A percentile compares a stretch with the other conserved stretches of the same genome.
Evolutionary conservation across 2,797 vertebrate species (phyloP).

Genomic region (Clamator glandarius): DNA sequence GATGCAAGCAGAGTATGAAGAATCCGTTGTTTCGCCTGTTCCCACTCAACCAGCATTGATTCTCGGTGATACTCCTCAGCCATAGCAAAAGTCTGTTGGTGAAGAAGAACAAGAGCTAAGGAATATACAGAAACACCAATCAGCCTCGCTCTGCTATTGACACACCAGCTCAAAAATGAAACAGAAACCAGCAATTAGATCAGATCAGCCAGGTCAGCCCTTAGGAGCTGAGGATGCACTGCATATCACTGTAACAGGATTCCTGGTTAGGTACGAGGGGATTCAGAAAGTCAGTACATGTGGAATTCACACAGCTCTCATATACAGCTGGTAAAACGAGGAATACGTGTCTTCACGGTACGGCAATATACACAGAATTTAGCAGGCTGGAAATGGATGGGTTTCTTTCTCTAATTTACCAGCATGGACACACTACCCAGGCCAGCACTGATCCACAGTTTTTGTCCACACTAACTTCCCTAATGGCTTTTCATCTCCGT

Average conservation of each 20-base stretch:
- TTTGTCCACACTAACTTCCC: background rate
- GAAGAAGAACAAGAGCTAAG: background rate
- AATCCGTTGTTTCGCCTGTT: constrained; percentile 97
- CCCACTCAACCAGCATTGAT: constrained; percentile 99
- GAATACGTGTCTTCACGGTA: background rate
- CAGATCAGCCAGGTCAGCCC: background rate
- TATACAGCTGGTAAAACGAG: background rate
- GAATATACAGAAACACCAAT: background rate
- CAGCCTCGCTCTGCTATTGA: background rate
- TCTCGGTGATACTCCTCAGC: constrained; percentile 98
- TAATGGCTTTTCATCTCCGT: background rate
- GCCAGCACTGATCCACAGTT: accelerated
- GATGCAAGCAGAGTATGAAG: constrained; percentile 95
- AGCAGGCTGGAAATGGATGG: background rate
- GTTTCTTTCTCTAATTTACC: background rate
- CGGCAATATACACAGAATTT: background rate
- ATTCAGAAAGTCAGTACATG: background rate
- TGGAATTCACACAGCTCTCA: background rate
- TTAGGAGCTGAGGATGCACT: background rate
- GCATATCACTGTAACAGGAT: background rate
- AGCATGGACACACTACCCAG: background rate
- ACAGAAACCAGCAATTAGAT: background rate
- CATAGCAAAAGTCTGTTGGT: constrained; percentile 90
- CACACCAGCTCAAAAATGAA: background rate
- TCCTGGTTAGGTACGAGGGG: background rate